Percentiles rank a stretch among this genome's conserved stretches.
These are phyloP conservation scores for Melanchra persicariae DNA, from an alignment of 2,888 invertebrate species.

Conservation along the genomic window DNA sequence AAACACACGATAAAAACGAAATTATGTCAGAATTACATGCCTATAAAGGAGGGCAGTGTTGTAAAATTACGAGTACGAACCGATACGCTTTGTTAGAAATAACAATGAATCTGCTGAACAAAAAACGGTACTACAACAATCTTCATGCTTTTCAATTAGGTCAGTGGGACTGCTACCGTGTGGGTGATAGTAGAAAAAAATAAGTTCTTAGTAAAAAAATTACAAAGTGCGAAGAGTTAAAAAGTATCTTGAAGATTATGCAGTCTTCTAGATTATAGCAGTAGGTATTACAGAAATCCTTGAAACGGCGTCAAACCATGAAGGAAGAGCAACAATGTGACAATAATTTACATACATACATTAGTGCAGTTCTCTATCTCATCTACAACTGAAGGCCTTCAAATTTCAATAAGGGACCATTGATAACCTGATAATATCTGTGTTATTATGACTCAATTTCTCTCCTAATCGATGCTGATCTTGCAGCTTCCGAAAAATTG, in stretches of 20 bases:
- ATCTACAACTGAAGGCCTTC: constrained; percentile 26
- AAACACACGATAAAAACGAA: constrained; percentile 53
- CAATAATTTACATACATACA: constrained; percentile 46
- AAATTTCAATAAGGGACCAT: constrained; percentile 16
- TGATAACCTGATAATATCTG: background rate
- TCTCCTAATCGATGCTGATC: background rate
- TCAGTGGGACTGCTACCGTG: constrained; percentile 31
- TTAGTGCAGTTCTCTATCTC: constrained; percentile 18
- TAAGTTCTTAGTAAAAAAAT: background rate
- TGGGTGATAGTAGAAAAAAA: constrained; percentile 2
- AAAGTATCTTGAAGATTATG: background rate
- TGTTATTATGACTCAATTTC: constrained; percentile 14
- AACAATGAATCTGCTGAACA: constrained; percentile 54
- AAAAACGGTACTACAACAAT: constrained; percentile 34
- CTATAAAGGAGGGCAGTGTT: constrained; percentile 43
- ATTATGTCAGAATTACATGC: constrained; percentile 61
- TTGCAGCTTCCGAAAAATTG: background rate
- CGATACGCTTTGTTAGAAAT: constrained; percentile 49
- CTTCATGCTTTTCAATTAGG: constrained; percentile 38
- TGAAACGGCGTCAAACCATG: constrained; percentile 29
- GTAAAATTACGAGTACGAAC: constrained; percentile 36
- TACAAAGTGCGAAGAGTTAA: background rate
- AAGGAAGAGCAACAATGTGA: constrained; percentile 40
- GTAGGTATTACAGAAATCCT: constrained; percentile 15
- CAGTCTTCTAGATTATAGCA: background rate